phyloP scores from a whole-genome alignment of 1,140 invertebrate genomes.

The Homarus americanus region DNA sequence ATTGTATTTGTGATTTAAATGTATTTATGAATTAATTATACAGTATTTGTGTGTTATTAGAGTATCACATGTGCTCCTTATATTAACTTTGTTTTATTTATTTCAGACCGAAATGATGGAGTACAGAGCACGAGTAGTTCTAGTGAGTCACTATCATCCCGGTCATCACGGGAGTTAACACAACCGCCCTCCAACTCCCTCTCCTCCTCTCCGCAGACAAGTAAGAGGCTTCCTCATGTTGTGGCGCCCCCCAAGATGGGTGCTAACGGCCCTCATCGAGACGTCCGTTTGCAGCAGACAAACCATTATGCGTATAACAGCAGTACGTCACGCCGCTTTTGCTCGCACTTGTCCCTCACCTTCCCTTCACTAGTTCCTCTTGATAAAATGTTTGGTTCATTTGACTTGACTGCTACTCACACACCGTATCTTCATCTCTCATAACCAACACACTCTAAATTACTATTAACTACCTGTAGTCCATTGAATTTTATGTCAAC shows the following conservation, averaged over 20 bases:
- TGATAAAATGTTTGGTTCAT: neutral
- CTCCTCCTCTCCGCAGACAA: constrained; percentile 66
- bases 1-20: neutral
- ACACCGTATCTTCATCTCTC: neutral
- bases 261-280: constrained; percentile 58
- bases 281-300: constrained; percentile 60
- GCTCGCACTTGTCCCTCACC: constrained; percentile 50
- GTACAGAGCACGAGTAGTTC: constrained; percentile 74
- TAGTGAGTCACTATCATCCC: constrained; percentile 74
- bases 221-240: constrained; percentile 62
- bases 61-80: neutral
- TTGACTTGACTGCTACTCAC: neutral
- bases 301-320: constrained; percentile 69
- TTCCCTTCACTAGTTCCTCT: constrained; percentile 12
- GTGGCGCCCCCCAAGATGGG: constrained; percentile 47
- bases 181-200: constrained; percentile 57
- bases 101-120: constrained; percentile 68
- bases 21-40: neutral
- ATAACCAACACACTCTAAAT: too few species aligned
- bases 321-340: constrained; percentile 68
- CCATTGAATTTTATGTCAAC: too few species aligned
- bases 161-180: constrained; percentile 72
- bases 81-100: neutral
- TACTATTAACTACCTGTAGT: too few species aligned
- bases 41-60: neutral